Conservation (phyloP, 92 coral and sea anemone species). For the Blastomussa wellsi region DNA sequence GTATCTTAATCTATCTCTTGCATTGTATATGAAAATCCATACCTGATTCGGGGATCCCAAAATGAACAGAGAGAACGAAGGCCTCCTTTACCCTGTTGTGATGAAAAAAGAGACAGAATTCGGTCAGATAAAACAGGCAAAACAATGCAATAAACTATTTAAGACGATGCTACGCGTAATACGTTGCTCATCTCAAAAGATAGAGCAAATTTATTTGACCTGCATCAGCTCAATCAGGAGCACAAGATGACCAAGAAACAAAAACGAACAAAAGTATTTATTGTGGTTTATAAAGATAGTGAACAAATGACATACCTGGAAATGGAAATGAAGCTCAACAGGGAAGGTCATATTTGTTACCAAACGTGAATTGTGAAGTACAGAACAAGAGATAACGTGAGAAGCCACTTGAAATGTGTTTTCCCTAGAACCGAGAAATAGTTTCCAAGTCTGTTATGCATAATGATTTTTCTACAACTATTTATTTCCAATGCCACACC, state of each 20-base stretch:
- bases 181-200: no score
- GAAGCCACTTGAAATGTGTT: not conserved
- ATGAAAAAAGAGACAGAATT: not conserved
- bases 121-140: not conserved
- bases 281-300: not conserved
- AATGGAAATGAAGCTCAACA: not conserved
- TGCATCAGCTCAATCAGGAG: not conserved
- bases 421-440: not conserved
- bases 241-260: not conserved
- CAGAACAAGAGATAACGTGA: conserved; percentile 5
- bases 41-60: conserved; percentile 15
- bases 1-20: not conserved
- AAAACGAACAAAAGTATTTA: not conserved
- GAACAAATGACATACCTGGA: conserved; percentile 2
- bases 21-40: not conserved
- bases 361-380: not conserved
- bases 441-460: no score
- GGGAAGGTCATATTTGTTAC: not conserved
- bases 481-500: not conserved
- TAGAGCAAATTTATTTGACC: not conserved
- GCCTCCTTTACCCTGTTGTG: not conserved
- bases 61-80: conserved; percentile 1
- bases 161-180: no score
- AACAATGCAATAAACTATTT: no score
- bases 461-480: not conserved